Evolutionary conservation across 2,888 invertebrate genomes (phyloP), one percentile per base, ranked within the genome.

Genomic region (Drosophila kanekoi): DNA sequence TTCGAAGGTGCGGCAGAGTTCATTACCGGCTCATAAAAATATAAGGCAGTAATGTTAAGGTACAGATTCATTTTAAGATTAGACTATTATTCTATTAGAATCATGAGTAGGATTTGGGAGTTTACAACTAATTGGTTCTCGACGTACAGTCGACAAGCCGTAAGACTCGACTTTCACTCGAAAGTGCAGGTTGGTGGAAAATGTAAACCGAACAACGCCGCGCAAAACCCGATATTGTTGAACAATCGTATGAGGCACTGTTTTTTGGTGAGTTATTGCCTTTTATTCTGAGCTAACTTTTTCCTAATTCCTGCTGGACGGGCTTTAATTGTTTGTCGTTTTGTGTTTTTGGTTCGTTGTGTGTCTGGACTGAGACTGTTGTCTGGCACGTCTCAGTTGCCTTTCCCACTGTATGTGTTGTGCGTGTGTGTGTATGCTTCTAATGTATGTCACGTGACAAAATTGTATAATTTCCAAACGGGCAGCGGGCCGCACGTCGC

Each of bases 371-470:
- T 58, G 53, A 51, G 67, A 54, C 71, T 62, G 54, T 74, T 72
- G 81, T 72, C 81, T 67, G 74, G 80, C 82, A 88, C 80, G 88
- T 88, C 77, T 72, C 72, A 47, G 44, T 54, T 47, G 72, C 54
- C 64, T 78, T 63, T 71, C 20, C 71, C 64, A 63, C 44, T 70
- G 57, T 18, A 35, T 60, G 51, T 47, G 51, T 47, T 47, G 35
- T 69, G 57, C 63, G 18, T 82, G 51, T 56, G 43, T 61, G 40
- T 59, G 68, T 68, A 43, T 64, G 53, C 58, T 87, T 86, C 82
- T 84, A 80, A 87, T 79, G 80, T 81, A 77, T 82, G 87, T 90
- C 89, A 90, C 90, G 90, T 90, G 90, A 90, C 90, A 90, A 89
- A 87, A 89, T 90, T 89, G 81, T 89, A 89, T 90, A 87, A 81